These are phyloP conservation scores for Polia nebulosa DNA, from an alignment of 2,888 invertebrate genomes.

Conservation along the genomic window DNA sequence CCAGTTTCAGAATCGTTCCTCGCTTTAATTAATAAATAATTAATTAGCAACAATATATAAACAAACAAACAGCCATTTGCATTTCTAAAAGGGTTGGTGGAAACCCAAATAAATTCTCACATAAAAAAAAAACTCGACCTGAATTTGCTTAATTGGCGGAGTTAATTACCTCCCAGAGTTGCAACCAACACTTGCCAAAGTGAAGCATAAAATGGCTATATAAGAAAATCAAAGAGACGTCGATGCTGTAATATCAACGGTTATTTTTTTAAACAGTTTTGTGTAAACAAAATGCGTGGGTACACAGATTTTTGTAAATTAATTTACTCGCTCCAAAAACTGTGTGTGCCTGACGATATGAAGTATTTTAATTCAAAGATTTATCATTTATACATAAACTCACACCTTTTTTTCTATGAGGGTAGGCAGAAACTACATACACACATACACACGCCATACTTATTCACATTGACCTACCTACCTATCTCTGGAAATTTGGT, in stretches of 20 bases:
- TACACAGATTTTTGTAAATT: slow-evolving; percentile 2
- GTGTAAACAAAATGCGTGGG: not conserved
- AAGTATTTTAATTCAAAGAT: not conserved
- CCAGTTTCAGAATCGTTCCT: slow-evolving; percentile 38
- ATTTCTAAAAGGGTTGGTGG: slow-evolving; percentile 45
- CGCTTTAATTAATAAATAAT: slow-evolving; percentile 57
- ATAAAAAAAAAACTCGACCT: slow-evolving; percentile 54
- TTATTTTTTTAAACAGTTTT: slow-evolving; percentile 34
- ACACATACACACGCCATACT: too few species aligned
- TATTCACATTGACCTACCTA: too few species aligned
- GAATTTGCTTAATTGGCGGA: slow-evolving; percentile 62
- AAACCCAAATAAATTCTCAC: slow-evolving; percentile 59
- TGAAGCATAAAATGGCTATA: slow-evolving; percentile 39
- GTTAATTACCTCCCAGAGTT: slow-evolving; percentile 59
- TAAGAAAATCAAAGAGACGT: slow-evolving; percentile 47
- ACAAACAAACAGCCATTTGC: slow-evolving; percentile 48
- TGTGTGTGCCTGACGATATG: too few species aligned
- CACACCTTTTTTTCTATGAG: not conserved
- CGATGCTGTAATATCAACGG: slow-evolving; percentile 39
- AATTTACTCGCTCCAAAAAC: not conserved
- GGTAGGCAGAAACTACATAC: not conserved
- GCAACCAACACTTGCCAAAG: slow-evolving; percentile 54
- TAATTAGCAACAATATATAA: slow-evolving; percentile 55
- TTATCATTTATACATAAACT: not conserved
- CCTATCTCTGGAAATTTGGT: too few species aligned